These are phyloP conservation scores for Todiramphus chloris DNA, from an alignment of 2,113 vertebrate species.

Conservation along the genomic window DNA sequence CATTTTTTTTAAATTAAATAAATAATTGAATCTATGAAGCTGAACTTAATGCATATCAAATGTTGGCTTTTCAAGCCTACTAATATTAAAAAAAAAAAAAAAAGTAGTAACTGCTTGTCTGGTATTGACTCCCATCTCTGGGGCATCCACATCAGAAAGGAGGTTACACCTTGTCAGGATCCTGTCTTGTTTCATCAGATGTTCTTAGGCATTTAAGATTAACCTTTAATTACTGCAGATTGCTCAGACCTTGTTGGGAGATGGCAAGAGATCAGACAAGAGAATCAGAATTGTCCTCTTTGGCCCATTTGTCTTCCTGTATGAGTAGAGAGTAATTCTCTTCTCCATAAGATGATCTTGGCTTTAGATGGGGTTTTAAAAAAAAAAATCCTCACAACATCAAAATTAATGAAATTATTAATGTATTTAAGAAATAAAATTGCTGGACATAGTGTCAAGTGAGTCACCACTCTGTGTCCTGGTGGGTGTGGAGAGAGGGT, in stretches of 20 bases:
- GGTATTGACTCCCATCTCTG: neutral
- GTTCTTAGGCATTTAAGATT: neutral
- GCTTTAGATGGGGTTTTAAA: neutral
- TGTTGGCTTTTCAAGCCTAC: neutral
- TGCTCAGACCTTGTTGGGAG: neutral
- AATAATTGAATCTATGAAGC: neutral
- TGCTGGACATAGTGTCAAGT: neutral
- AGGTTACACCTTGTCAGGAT: neutral
- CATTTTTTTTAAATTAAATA: neutral
- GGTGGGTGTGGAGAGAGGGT: neutral
- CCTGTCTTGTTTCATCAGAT: neutral
- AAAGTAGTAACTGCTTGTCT: neutral
- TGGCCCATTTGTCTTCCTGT: neutral
- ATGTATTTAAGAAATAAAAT: conserved; percentile 1
- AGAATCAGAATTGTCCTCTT: neutral
- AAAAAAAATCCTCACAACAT: neutral
- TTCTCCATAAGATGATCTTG: neutral
- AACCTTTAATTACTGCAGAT: neutral
- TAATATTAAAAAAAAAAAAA: neutral
- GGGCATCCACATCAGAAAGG: neutral
- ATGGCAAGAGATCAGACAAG: neutral
- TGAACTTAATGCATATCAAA: neutral
- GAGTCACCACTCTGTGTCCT: neutral
- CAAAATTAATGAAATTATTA: conserved; percentile 1
- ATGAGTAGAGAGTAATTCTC: neutral